These are phyloP conservation scores for Sciurus niger DNA, from an alignment of 2,113 vertebrate species.

Conservation along the genomic window DNA sequence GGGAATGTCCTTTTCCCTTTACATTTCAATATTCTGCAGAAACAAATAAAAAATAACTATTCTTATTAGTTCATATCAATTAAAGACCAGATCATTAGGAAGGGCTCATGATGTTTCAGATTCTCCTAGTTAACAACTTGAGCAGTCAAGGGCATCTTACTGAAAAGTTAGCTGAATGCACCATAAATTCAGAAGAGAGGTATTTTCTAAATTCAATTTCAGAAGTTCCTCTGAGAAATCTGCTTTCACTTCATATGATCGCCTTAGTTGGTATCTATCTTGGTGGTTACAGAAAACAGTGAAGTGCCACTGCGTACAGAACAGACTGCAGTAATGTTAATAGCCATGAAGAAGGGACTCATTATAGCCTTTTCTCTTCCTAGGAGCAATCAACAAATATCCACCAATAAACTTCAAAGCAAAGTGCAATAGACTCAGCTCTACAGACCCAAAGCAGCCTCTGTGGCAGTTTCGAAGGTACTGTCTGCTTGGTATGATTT, in stretches of 20 bases:
- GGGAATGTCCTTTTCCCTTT: not conserved
- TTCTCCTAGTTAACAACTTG: not conserved
- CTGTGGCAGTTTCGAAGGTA: slow-evolving; percentile 52
- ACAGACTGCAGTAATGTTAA: not conserved
- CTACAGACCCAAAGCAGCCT: not conserved
- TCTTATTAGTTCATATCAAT: not conserved
- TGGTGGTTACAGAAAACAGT: not conserved
- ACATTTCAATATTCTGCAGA: not conserved
- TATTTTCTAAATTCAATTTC: slow-evolving; percentile 4
- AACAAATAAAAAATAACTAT: slow-evolving; percentile 24
- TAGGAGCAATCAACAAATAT: slow-evolving; percentile 85
- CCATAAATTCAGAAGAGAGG: not conserved
- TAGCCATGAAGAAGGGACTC: not conserved
- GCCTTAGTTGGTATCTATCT: not conserved
- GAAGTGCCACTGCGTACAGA: not conserved
- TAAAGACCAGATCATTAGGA: not conserved
- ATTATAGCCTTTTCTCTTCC: slow-evolving; percentile 60
- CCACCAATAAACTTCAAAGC: slow-evolving; percentile 76
- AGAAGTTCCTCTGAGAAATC: not conserved
- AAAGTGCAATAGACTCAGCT: slow-evolving; percentile 69
- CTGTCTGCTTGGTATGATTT: not conserved
- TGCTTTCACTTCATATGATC: not conserved
- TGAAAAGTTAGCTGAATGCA: slow-evolving; percentile 1
- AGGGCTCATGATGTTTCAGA: not conserved
- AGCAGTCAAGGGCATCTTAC: not conserved